Base-by-base conservation (phyloP, 2,113 vertebrate species). In the Phainopepla nitens region DNA sequence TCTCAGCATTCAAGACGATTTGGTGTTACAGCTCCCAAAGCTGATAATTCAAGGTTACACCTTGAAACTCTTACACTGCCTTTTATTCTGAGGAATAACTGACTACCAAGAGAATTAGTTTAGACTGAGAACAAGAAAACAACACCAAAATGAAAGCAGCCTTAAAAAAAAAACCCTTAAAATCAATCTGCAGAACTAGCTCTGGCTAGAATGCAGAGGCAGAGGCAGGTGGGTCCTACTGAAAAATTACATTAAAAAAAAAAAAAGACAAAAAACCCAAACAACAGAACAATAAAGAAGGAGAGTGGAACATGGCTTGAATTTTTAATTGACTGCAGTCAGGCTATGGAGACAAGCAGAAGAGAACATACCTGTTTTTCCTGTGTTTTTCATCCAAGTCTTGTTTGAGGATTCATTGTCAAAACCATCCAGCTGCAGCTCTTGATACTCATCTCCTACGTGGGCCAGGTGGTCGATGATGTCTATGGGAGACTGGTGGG, bases 341-440 rank as follows among this genome's bases (percentile, higher is more conserved):
- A 82, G 54, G 62, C 71, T 57, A 13, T 6, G 35, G 39, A 94
- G 70, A 82, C 49, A 69, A 79, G 45, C 6, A 65, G 41, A 82
- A 70, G 87, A 91, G 49, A 66, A 87, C 96, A 88, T 89, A 99
- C 99, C 99, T 89, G 99, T 99, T 98, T 99, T 99, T 68, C 99
- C 99, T 19, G 99, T 99, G 97, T 99, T 99, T 96, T 99, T 99
- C 99, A 99, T 99, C 79, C 99, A 99, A 27, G 99, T 99, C 97
- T 99, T 99, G 96, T 99, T 99, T 11, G 99, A 99, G 65, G 99
- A 99, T 85, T 99, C 99, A 0, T 93, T 97, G 84, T 99, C 98
- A 41, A 99, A 99, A 51, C 99, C 99, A 50, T 99, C 98, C n/a
- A 99, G 98, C 6, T 98, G 98, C 65, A 99, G 97, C 61, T 99